Conservation (phyloP, 2,797 vertebrate species). For the Hypotaenidia okinawae region DNA sequence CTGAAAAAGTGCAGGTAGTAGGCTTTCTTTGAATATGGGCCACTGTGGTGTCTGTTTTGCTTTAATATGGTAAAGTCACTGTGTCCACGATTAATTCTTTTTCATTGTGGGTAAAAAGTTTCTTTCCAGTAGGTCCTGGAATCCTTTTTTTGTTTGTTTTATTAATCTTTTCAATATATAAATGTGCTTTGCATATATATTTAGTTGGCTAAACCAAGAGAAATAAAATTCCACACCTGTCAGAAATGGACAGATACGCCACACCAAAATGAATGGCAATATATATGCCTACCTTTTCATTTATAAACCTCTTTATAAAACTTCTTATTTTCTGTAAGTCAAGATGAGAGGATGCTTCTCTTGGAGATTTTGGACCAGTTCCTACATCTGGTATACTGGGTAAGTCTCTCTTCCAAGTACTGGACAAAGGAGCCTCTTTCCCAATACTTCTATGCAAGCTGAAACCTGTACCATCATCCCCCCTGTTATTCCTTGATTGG, state of each 20-base stretch:
- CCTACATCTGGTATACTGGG: not conserved
- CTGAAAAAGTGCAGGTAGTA: constrained; percentile 11
- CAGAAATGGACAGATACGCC: not conserved
- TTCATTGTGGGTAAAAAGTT: not conserved
- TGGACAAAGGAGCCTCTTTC: not conserved
- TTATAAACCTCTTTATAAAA: not conserved
- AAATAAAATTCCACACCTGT: not conserved
- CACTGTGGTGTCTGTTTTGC: not conserved
- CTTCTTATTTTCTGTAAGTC: not conserved
- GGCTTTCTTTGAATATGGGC: not conserved
- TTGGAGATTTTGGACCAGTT: not conserved
- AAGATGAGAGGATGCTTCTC: not conserved
- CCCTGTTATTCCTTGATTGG: not conserved
- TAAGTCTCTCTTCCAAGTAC: not conserved
- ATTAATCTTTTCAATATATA: not conserved
- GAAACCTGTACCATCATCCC: not conserved
- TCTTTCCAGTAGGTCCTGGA: not conserved
- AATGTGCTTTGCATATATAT: not conserved
- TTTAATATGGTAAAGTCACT: not conserved
- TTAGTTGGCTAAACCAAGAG: not conserved
- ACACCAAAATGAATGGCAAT: not conserved
- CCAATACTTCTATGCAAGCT: not conserved
- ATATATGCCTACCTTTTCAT: not conserved
- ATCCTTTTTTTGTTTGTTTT: not conserved
- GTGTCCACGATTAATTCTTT: not conserved